These are phyloP conservation scores for Saccostrea glomerata DNA, from an alignment of 1,140 invertebrate species.

Conservation along the genomic window DNA sequence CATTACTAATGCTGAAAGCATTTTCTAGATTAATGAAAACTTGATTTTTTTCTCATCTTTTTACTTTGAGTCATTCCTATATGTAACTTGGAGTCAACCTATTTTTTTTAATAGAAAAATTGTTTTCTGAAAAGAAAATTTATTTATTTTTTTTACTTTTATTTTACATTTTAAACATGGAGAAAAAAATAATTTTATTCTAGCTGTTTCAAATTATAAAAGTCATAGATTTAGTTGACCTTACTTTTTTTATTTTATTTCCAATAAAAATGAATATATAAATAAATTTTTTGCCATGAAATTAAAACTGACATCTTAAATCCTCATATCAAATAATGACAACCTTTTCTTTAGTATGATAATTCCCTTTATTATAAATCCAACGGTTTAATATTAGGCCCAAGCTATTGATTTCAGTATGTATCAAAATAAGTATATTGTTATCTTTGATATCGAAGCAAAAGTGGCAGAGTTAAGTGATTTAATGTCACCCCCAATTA, in stretches of 20 bases:
- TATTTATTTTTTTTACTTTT: too few relatives aligned
- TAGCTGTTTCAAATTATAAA: background rate
- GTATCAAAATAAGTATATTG: background rate
- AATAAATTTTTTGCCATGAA: background rate
- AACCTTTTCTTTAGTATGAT: background rate
- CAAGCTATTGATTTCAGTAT: background rate
- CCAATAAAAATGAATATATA: background rate
- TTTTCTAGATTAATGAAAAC: constrained; percentile 10
- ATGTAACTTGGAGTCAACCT: too few relatives aligned
- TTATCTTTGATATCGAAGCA: background rate
- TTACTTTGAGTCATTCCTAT: background rate
- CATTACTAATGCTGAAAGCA: constrained; percentile 2
- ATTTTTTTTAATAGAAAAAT: too few relatives aligned
- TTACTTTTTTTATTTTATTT: background rate
- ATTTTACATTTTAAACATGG: too few relatives aligned
- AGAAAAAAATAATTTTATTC: background rate
- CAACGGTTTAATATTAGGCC: background rate
- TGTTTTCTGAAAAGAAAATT: too few relatives aligned
- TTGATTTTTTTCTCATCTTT: background rate
- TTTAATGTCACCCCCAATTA: background rate
- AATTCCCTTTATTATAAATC: background rate
- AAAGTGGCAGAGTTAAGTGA: background rate
- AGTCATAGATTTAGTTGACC: background rate
- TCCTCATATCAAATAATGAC: background rate
- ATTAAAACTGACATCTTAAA: background rate